Base-by-base conservation (phyloP, 2,888 invertebrate genomes). In the Drosophila neotestacea region DNA sequence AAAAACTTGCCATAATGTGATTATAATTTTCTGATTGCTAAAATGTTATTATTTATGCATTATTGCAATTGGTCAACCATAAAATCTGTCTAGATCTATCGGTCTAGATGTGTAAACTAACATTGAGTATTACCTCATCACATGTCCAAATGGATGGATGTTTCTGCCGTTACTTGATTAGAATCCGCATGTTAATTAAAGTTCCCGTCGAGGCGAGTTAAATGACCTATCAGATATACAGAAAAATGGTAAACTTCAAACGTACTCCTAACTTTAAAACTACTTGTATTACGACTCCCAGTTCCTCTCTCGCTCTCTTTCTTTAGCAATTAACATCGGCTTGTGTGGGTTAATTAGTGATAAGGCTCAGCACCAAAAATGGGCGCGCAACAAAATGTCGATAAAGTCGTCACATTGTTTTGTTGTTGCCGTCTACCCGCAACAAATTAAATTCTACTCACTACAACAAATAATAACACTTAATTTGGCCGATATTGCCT, bases 121-220 rank as follows among this genome's bases (percentile, higher is more conserved):
- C 27, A 32, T 28, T 63, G 38, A 4, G 27, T 50, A 70, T 81
- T 81, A 86, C 77, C 77, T 81, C 86, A 84, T 79, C 79, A 70
- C 70, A 59, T 75, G 66, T 30, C 22, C 28, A 36, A 50, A 54
- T 56, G 50, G 38, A 39, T 55, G 5, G 13, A 13, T 9, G 4
- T 50, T 39, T 61, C 30, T 48, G 56, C 51, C 64, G 73, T 60
- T 73, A 48, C 56, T 64, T 64, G 69, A 61, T 84, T 84, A 84
- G 86, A 78, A 69, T 56, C 48, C 36, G 41, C 30, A 63, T 84
- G 83, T 68, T 84, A 84, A 84, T 81, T 79, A 79, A 59, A 72
- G 73, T 81, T 63, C 22, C 28, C 47, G 50, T 47, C 63, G 46
- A 46, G 48, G 36, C 61, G 81, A 51, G 84, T 83, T 85, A 83